Evolutionary conservation across 2,113 vertebrate species (phyloP), one percentile per base, ranked within the genome.

Genomic region (Gymnarchus niloticus): DNA sequence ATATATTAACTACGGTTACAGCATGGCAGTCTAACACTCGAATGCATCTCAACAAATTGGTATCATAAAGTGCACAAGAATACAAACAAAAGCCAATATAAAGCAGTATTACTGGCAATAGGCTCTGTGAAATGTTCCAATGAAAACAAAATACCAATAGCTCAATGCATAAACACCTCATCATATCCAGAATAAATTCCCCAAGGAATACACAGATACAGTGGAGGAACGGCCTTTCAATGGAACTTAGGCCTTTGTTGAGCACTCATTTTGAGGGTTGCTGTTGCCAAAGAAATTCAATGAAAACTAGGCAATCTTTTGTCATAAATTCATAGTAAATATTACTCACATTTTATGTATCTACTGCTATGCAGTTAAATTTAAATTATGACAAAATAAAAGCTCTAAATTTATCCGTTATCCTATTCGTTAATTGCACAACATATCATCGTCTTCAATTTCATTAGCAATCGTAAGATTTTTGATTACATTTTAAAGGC

Each of bases 401-500:
- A 37, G 61, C 61, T 51, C 23, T 61, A 73, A 69, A 49, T 33
- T 84, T 28, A 84, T 51, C 73, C n/a, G 49, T 73, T 61, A 51
- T 2, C 19, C 54, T 51, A 46, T n/a, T n/a, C 25, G 37, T 28
- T 54, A 73, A 54, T 76, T 73, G 61, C 12, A 37, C 46, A 51
- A 33, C 25, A 56, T 46, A 41, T 37, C 37, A 85, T 56, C 69
- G 46, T 19, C 33, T 56, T 52, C 17, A 85, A 76, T 56, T 85
- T 77, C 48, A 76, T 85, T 48, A 56, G 33, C 80, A 37, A 80
- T 80, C 56, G 6, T 84, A 86, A 81, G 28, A 23, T 51, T 56
- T 56, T 25, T 77, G 80, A 83, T 85, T 84, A 28, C 84, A 33
- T 84, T 87, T 89, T 52, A 49, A 78, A 85, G 59, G 56, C 65